Conservation (phyloP, 2,888 invertebrate species). For the Branchinecta sandiegonensis region DNA sequence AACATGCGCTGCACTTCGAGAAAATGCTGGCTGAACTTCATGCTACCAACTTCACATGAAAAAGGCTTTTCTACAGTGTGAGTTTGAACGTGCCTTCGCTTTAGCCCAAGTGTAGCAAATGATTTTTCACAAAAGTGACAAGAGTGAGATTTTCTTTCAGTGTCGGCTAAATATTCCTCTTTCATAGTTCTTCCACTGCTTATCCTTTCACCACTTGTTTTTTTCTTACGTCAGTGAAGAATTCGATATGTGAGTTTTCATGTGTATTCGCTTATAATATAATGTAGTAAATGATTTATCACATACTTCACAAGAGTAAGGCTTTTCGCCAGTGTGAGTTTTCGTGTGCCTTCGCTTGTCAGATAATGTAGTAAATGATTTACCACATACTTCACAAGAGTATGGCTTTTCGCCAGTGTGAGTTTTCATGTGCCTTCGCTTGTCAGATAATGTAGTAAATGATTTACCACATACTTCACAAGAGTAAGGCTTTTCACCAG, state of each 20-base stretch:
- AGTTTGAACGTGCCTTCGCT: constrained; percentile 27
- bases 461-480: too few relatives aligned
- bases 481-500: too few relatives aligned
- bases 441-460: too few relatives aligned
- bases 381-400: constrained; percentile 25
- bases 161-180: too few relatives aligned
- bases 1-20: constrained; percentile 27
- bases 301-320: too few relatives aligned
- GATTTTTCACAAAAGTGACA: constrained; percentile 28
- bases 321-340: too few relatives aligned
- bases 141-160: constrained; percentile 17
- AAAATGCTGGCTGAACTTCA: constrained; percentile 26
- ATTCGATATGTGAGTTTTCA: too few relatives aligned
- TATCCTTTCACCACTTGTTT: too few relatives aligned
- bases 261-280: too few relatives aligned
- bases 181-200: too few relatives aligned
- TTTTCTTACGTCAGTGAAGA: too few relatives aligned
- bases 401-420: constrained; percentile 29
- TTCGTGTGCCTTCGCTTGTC: constrained; percentile 26
- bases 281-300: too few relatives aligned
- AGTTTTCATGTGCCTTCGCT: constrained; percentile 26
- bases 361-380: constrained; percentile 26
- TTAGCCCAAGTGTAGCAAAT: constrained; percentile 27
- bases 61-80: constrained; percentile 27
- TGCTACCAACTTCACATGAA: constrained; percentile 27